Conservation (phyloP, 2,888 invertebrate species). For the Corbicula japonica region DNA sequence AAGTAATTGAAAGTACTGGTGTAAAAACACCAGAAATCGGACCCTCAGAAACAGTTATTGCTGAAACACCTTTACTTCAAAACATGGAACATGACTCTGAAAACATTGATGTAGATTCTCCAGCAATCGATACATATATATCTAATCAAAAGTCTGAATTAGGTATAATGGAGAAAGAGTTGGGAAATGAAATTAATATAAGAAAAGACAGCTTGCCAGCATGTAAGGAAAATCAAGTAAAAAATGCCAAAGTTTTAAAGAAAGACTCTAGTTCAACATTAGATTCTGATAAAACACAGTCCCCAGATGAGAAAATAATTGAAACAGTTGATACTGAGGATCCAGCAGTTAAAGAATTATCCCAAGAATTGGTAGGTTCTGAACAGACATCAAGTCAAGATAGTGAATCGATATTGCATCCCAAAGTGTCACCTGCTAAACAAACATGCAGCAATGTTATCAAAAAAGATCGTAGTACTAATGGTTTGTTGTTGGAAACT, state of each 20-base stretch:
- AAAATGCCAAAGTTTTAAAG: too few relatives aligned
- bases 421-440: conserved; percentile 8
- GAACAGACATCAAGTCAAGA: conserved; percentile 10
- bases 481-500: neutral
- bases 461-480: neutral
- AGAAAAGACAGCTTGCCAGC: too few relatives aligned
- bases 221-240: too few relatives aligned
- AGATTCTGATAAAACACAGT: conserved; percentile 36
- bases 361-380: neutral
- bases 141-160: too few relatives aligned
- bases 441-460: neutral
- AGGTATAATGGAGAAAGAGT: too few relatives aligned
- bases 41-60: too few relatives aligned
- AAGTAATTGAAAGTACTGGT: too few relatives aligned
- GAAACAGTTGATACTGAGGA: neutral
- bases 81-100: too few relatives aligned
- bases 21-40: too few relatives aligned
- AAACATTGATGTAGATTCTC: neutral
- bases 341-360: neutral
- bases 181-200: too few relatives aligned
- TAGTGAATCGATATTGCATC: conserved; percentile 27
- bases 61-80: too few relatives aligned
- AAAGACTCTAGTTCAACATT: neutral
- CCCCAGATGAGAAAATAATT: conserved; percentile 9
- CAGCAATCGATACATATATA: too few relatives aligned